phyloP scores from a whole-genome alignment of 2,113 vertebrate genomes.

The Nothobranchius kuhntae region DNA sequence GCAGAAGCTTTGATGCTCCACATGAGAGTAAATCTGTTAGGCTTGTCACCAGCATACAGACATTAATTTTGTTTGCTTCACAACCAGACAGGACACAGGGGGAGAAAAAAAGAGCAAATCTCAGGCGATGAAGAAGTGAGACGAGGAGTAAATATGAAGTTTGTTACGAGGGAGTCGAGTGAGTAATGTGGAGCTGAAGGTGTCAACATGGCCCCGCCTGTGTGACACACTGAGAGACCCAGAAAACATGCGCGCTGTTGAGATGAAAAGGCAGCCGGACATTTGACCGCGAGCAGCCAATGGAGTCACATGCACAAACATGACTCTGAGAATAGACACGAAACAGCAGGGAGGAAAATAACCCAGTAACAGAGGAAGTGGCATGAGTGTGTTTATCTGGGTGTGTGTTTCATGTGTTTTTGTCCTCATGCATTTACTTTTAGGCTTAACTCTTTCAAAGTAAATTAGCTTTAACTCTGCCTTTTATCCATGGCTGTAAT shows the following conservation, averaged over 20 bases:
- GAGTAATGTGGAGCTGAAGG: constrained; percentile 17
- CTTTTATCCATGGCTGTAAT: constrained; percentile 42
- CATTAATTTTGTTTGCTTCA: too few species aligned
- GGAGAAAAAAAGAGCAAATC: too few species aligned
- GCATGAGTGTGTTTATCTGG: background rate
- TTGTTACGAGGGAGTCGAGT: background rate
- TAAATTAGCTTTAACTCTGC: background rate
- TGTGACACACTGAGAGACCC: constrained; percentile 34
- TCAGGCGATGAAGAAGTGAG: too few species aligned
- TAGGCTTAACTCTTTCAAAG: constrained; percentile 24
- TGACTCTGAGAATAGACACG: constrained; percentile 60
- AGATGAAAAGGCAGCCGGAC: constrained; percentile 51
- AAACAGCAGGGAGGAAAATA: constrained; percentile 71
- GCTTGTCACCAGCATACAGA: too few species aligned
- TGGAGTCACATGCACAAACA: constrained; percentile 65
- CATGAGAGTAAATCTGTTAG: too few species aligned
- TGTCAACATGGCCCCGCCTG: constrained; percentile 20
- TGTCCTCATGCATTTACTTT: constrained; percentile 14
- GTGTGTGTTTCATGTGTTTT: constrained; percentile 1
- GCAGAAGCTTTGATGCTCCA: too few species aligned
- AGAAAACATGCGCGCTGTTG: constrained; percentile 23
- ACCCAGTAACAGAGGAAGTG: constrained; percentile 54
- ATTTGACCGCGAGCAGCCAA: constrained; percentile 50
- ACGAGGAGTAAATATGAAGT: background rate
- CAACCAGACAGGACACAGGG: too few species aligned